Evolutionary conservation across 2,888 invertebrate species (phyloP).

Genomic region (Erebia aethiops): DNA sequence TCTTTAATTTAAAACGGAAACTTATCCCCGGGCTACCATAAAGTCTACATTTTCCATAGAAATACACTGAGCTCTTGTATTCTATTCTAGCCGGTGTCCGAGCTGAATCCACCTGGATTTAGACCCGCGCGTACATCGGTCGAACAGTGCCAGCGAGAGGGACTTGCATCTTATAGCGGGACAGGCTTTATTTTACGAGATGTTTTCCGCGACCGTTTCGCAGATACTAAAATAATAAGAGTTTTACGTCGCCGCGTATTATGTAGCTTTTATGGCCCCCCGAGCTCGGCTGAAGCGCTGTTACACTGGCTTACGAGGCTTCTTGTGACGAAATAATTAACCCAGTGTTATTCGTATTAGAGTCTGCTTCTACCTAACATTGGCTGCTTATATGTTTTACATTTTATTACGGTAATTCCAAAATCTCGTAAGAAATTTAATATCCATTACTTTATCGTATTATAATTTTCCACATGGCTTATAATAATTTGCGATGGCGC

Average conservation of each 20-base stretch:
- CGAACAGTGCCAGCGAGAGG: conserved; percentile 59
- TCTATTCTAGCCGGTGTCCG: conserved; percentile 78
- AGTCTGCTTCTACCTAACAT: conserved; percentile 60
- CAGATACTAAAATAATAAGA: conserved; percentile 83
- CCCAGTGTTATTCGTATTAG: conserved; percentile 73
- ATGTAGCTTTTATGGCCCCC: conserved; percentile 77
- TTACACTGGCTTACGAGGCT: conserved; percentile 78
- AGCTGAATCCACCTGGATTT: conserved; percentile 77
- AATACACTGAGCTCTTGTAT: conserved; percentile 72
- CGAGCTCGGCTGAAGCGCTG: conserved; percentile 74
- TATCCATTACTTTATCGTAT: conserved; percentile 21
- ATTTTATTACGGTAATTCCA: conserved; percentile 56
- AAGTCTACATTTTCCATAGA: conserved; percentile 82
- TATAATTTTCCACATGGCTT: conserved; percentile 21
- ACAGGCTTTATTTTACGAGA: conserved; percentile 79
- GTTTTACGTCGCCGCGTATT: conserved; percentile 79
- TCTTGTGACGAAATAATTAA: conserved; percentile 81
- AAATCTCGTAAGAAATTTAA: conserved; percentile 39
- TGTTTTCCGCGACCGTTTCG: conserved; percentile 77
- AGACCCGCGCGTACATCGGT: conserved; percentile 59
- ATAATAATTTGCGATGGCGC: conserved; percentile 1
- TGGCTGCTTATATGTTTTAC: conserved; percentile 57
- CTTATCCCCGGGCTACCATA: conserved; percentile 80
- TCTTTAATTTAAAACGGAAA: conserved; percentile 82
- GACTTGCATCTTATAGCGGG: conserved; percentile 65